Evolutionary conservation across 2,888 invertebrate species (phyloP).

Genomic region (Stenchaetothrips biformis): DNA sequence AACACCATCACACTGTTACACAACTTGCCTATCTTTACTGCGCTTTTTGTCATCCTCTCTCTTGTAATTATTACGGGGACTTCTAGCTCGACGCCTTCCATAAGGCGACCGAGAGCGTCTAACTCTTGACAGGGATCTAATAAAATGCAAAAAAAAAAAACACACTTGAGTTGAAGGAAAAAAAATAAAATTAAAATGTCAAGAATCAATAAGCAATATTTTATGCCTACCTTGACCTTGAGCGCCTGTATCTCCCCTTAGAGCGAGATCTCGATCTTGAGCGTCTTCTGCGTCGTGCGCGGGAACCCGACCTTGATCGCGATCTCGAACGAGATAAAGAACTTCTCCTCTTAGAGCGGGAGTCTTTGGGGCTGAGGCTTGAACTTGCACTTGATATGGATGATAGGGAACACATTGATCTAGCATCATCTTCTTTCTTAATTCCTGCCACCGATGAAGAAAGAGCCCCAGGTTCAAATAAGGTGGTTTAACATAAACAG

Average conservation of each 20-base stretch:
- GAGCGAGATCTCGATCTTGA: conserved; percentile 43
- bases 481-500: too few relatives aligned
- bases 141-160: background rate
- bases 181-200: background rate
- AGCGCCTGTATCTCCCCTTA: conserved; percentile 28
- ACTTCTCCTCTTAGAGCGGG: background rate
- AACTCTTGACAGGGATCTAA: background rate
- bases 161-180: background rate
- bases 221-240: background rate
- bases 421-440: conserved; percentile 14
- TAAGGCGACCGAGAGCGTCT: conserved; percentile 29
- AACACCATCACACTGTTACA: background rate
- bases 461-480: too few relatives aligned
- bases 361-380: background rate
- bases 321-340: conserved; percentile 3
- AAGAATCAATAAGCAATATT: background rate
- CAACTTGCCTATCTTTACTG: background rate
- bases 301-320: conserved; percentile 26
- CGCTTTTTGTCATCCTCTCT: conserved; percentile 38
- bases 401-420: background rate
- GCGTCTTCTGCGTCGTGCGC: conserved; percentile 27
- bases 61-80: conserved; percentile 29
- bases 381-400: conserved; percentile 7
- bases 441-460: background rate
- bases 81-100: background rate